Evolutionary conservation across 2,888 invertebrate genomes (phyloP).

Genomic region (Melanostoma mellinum): DNA sequence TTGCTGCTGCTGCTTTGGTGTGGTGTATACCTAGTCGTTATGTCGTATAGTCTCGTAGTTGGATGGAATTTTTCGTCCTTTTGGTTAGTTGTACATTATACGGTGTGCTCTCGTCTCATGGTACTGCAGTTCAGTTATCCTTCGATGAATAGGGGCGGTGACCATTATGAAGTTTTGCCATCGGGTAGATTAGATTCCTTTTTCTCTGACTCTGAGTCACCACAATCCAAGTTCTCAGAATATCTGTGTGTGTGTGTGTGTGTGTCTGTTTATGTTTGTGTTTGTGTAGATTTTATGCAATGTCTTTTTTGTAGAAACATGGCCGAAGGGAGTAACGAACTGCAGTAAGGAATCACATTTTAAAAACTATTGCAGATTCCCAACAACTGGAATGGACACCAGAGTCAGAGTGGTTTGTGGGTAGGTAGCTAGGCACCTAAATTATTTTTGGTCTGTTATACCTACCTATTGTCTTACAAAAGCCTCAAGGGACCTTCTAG

Average conservation of each 20-base stretch:
- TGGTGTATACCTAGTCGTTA: slow-evolving; percentile 1
- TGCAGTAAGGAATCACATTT: slow-evolving; percentile 14
- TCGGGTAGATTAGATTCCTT: slow-evolving; percentile 72
- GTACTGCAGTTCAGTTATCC: slow-evolving; percentile 49
- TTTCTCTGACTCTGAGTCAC: slow-evolving; percentile 62
- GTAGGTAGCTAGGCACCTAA: no score
- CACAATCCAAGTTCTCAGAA: slow-evolving; percentile 12
- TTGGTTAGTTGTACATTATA: slow-evolving; percentile 17
- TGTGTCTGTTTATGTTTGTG: slow-evolving; percentile 13
- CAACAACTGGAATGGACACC: no score
- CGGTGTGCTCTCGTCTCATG: slow-evolving; percentile 2
- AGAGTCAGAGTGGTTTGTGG: no score
- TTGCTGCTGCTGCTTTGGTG: slow-evolving; percentile 9
- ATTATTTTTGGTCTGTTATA: no score
- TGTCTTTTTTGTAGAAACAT: slow-evolving; percentile 27
- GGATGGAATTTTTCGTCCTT: slow-evolving; percentile 48
- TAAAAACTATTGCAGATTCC: no score
- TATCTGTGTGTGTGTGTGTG: background rate
- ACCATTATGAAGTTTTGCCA: slow-evolving; percentile 72
- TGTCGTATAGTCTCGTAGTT: slow-evolving; percentile 35
- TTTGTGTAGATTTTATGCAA: background rate
- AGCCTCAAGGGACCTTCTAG: no score
- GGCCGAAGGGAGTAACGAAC: slow-evolving; percentile 60
- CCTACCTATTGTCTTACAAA: no score
- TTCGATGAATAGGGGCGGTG: slow-evolving; percentile 69